Percentiles rank a stretch among this genome's conserved stretches.
Conservation (phyloP, 1,140 invertebrate genomes). For the Lasioglossum albipes region DNA sequence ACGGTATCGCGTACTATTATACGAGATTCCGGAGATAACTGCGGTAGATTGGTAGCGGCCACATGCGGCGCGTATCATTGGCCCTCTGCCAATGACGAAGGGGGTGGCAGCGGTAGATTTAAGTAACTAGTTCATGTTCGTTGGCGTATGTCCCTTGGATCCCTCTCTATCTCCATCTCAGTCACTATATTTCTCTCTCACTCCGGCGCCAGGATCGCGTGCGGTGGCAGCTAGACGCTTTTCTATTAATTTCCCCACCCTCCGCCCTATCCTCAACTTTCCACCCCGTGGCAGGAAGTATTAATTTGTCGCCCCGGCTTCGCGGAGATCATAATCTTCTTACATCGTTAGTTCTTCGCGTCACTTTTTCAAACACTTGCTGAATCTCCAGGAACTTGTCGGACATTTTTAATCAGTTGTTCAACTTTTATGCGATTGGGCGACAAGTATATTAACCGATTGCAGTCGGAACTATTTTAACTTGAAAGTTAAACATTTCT, state of each 20-base stretch:
- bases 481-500: too few relatives aligned
- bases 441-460: too few relatives aligned
- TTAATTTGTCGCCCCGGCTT: background rate
- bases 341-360: background rate
- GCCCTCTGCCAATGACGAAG: constrained; percentile 27
- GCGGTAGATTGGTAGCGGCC: constrained; percentile 33
- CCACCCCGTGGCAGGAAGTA: background rate
- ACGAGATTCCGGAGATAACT: constrained; percentile 35
- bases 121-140: constrained; percentile 50
- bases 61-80: constrained; percentile 40
- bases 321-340: background rate
- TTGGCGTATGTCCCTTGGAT: constrained; percentile 26
- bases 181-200: too few relatives aligned
- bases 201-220: constrained; percentile 32
- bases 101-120: constrained; percentile 22
- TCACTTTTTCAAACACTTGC: background rate
- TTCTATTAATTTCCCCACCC: constrained; percentile 31
- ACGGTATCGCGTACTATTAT: constrained; percentile 19
- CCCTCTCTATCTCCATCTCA: too few relatives aligned
- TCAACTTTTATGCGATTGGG: too few relatives aligned
- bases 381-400: too few relatives aligned
- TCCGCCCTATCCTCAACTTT: background rate
- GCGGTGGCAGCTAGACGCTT: constrained; percentile 16
- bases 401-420: too few relatives aligned
- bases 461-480: too few relatives aligned